Conservation (phyloP, 2,797 vertebrate genomes). For the Spizella passerina region DNA sequence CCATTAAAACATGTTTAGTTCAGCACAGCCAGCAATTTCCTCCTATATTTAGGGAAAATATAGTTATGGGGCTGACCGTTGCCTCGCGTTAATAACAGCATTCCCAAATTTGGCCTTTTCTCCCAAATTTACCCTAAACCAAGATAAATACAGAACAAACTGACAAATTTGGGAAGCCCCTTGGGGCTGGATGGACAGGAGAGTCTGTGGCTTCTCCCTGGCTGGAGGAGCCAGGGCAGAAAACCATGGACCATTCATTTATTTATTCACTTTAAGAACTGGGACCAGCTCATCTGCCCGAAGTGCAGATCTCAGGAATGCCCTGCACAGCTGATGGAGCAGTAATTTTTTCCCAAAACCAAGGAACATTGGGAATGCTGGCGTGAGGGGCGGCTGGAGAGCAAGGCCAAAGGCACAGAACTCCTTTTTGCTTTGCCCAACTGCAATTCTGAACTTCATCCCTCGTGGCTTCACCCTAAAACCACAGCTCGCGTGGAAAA, state of each 20-base stretch:
- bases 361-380: rapidly evolving
- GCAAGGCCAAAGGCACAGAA: background rate
- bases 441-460: background rate
- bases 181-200: rapidly evolving
- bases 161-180: background rate
- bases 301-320: background rate
- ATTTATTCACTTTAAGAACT: too few species aligned
- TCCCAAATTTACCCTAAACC: background rate
- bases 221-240: background rate
- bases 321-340: background rate
- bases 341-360: background rate
- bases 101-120: background rate
- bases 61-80: background rate
- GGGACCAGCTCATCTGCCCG: background rate
- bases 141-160: background rate
- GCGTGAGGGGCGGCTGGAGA: background rate
- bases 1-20: background rate
- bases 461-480: rapidly evolving
- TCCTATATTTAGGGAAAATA: background rate
- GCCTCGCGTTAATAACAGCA: background rate
- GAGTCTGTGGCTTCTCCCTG: rapidly evolving
- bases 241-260: too few species aligned
- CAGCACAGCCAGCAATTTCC: background rate
- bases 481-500: background rate
- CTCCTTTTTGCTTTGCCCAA: background rate